Evolutionary conservation across 1,140 invertebrate genomes (phyloP).

Genomic region (Listronotus bonariensis): DNA sequence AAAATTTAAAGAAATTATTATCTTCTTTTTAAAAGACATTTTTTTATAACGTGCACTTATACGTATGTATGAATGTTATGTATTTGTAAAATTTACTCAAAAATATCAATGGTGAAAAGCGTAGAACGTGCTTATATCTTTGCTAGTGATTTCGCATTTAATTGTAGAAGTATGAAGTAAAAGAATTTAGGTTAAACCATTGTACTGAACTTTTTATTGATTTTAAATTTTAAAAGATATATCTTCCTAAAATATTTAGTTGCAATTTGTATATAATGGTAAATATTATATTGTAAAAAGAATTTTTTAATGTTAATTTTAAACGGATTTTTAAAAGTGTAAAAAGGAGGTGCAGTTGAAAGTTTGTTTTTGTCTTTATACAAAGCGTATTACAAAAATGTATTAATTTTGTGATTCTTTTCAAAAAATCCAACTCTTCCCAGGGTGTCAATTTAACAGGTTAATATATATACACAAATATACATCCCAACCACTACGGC

Average conservation of each 20-base stretch:
- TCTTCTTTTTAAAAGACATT: too few species aligned
- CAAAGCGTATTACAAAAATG: constrained; percentile 16
- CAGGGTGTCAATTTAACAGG: too few species aligned
- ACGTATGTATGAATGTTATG: not conserved
- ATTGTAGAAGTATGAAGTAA: constrained; percentile 11
- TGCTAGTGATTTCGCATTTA: constrained; percentile 32
- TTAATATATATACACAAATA: too few species aligned
- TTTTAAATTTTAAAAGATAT: constrained; percentile 12
- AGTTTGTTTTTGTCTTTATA: constrained; percentile 19
- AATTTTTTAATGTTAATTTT: constrained; percentile 26
- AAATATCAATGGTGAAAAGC: not conserved
- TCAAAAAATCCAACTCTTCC: too few species aligned
- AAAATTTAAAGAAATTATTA: too few species aligned
- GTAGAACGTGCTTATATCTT: not conserved
- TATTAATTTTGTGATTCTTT: not conserved
- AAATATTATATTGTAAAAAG: constrained; percentile 27
- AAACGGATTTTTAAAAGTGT: constrained; percentile 13
- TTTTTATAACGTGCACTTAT: too few species aligned
- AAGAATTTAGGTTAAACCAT: constrained; percentile 17
- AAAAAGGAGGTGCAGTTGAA: constrained; percentile 45
- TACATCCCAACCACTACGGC: too few species aligned
- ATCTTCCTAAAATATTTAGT: constrained; percentile 35
- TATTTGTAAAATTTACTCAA: not conserved
- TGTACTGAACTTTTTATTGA: constrained; percentile 17
- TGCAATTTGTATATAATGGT: constrained; percentile 34